Conservation (phyloP, 2,888 invertebrate genomes). For the Protonemura montana region DNA sequence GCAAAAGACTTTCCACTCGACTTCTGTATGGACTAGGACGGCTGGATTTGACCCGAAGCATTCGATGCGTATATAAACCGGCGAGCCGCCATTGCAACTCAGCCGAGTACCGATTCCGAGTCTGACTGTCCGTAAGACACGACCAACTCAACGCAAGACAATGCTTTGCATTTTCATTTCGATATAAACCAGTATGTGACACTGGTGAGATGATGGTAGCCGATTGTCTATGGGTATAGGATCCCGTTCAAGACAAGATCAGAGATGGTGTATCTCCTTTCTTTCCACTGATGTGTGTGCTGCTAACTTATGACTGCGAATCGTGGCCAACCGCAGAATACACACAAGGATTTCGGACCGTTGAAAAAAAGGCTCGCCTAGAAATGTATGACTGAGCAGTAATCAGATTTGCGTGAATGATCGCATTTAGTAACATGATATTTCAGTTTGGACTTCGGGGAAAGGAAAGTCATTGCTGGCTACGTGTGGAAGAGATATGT, state of each 20-base stretch:
- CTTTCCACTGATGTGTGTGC: not conserved
- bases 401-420: conserved; percentile 15
- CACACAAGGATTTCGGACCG: not conserved
- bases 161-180: conserved; percentile 4
- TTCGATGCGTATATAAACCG: not conserved
- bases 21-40: not conserved
- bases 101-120: not conserved
- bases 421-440: conserved; percentile 18
- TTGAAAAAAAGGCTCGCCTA: not conserved
- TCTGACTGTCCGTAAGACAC: not conserved
- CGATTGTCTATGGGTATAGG: not conserved
- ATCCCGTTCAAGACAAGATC: not conserved
- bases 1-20: not conserved
- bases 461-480: not conserved
- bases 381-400: not conserved
- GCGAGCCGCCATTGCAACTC: not conserved
- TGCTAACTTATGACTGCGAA: not conserved
- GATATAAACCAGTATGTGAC: conserved; percentile 12
- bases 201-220: not conserved
- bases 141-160: not conserved
- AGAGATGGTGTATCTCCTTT: not conserved
- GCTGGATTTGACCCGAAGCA: not conserved
- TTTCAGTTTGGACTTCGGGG: not conserved
- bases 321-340: not conserved
- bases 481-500: not conserved